A percentile compares a stretch with the other conserved stretches of the same genome.
Conservation (phyloP, 2,888 invertebrate species). For the Imbricaverruca yamaguchii region DNA sequence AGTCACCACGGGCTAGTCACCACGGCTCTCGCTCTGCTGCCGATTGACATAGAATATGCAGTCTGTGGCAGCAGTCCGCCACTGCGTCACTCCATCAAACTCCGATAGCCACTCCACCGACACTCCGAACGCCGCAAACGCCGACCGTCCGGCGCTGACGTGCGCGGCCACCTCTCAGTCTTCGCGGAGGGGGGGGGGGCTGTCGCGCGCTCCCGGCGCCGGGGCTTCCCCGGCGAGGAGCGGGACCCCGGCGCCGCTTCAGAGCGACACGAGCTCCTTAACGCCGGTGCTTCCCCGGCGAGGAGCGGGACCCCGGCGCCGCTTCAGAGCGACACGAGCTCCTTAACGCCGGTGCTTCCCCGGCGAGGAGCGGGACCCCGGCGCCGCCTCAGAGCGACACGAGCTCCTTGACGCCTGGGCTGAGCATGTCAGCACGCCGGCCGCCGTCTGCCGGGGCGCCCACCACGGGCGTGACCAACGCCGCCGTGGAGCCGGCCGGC, state of each 20-base stretch:
- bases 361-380: constrained; percentile 39
- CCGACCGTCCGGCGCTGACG: too few relatives aligned
- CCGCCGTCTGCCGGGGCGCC: constrained; percentile 37
- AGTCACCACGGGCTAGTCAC: too few relatives aligned
- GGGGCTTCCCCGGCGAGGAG: constrained; percentile 49
- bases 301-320: constrained; percentile 38
- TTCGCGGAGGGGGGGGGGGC: too few relatives aligned
- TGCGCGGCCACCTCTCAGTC: too few relatives aligned
- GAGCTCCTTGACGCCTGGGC: constrained; percentile 69
- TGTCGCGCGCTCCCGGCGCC: constrained; percentile 43
- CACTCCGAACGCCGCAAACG: too few relatives aligned
- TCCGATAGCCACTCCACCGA: too few relatives aligned
- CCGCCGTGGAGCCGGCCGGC: constrained; percentile 32
- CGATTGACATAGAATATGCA: too few relatives aligned
- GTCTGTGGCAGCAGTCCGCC: too few relatives aligned
- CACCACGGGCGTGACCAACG: constrained; percentile 52
- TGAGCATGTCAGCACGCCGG: constrained; percentile 42
- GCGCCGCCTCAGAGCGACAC: constrained; percentile 49
- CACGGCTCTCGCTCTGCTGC: too few relatives aligned
- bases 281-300: constrained; percentile 64
- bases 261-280: constrained; percentile 63
- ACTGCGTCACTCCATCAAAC: too few relatives aligned
- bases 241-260: constrained; percentile 35
- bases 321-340: constrained; percentile 57
- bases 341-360: constrained; percentile 70